Base-by-base conservation (phyloP, 2,113 vertebrate species). In the Panurus biarmicus region DNA sequence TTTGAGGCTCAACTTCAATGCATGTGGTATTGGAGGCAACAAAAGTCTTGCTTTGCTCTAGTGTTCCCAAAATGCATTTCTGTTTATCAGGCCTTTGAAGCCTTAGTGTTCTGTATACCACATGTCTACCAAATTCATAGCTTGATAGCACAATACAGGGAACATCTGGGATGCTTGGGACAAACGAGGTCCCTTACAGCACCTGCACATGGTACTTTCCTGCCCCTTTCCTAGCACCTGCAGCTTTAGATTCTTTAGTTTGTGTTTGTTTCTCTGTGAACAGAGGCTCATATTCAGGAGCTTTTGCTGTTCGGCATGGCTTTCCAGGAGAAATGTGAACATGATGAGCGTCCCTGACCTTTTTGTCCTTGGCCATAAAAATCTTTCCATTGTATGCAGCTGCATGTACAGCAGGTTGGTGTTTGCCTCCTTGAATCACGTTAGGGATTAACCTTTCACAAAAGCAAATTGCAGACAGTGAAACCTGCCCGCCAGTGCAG, bases 401-500 rank as follows among this genome's bases (percentile, higher is more conserved):
- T 0, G 4, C 91, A n/a, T 72, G 56, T 53, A 12, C 18, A 3
- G 56, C 38, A 71, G 22, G 31, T 94, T 67, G 54, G 71, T 23
- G 4, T 85, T 77, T 67, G 58, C 65, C 74, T 69, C 53, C 45
- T 67, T 17, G 24, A 45, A 91, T 53, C 33, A 14, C 1, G 3
- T 66, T 36, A 2, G 64, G 20, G 69, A 92, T 93, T 94, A 93
- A 94, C 79, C 65, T 95, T 94, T 87, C 14, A 35, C 18, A 58
- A 64, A 92, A 92, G 78, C 70, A 48, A 92, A 82, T 28, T 85
- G n/a, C 70, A 83, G 48, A 44, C 33, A 25, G 47, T 1, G 0
- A 81, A 80, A 51, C 19, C 44, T 50, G 36, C 53, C 48, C 1
- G 0, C 62, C 35, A 12, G 36, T 29, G 28, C 29, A 38, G 31